Conservation (phyloP, 2,888 invertebrate species). For the Calliopum simillimum region DNA sequence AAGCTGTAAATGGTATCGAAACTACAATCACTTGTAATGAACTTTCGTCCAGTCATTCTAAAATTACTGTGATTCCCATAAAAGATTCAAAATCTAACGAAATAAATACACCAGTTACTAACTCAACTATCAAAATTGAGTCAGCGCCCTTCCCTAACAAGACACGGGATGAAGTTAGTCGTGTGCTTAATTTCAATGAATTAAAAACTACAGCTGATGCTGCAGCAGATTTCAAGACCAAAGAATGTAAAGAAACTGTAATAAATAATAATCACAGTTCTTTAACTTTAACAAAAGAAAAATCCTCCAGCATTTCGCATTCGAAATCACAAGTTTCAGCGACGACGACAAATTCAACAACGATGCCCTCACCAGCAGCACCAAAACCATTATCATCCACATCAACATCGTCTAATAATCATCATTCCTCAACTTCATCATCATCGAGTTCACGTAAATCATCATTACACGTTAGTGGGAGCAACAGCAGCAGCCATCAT, state of each 20-base stretch:
- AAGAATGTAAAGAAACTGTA: conserved; percentile 28
- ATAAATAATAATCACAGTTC: background rate
- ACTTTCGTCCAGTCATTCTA: background rate
- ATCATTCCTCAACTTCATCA: conserved; percentile 44
- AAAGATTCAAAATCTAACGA: conserved; percentile 16
- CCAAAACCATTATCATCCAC: conserved; percentile 44
- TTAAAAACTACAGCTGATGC: conserved; percentile 27
- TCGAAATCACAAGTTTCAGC: conserved; percentile 4
- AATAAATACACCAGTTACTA: conserved; percentile 23
- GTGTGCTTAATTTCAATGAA: conserved; percentile 59
- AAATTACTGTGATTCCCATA: conserved; percentile 9
- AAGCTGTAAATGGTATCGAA: conserved; percentile 15
- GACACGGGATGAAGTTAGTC: conserved; percentile 62
- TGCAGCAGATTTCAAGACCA: conserved; percentile 14
- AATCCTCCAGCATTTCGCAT: conserved; percentile 40
- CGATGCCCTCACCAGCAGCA: conserved; percentile 57
- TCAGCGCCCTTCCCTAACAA: conserved; percentile 43
- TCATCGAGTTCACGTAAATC: conserved; percentile 28
- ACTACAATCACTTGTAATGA: background rate
- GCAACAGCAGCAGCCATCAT: conserved; percentile 50
- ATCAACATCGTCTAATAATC: conserved; percentile 41
- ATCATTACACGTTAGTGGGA: conserved; percentile 42
- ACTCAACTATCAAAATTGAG: conserved; percentile 41
- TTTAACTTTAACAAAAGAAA: conserved; percentile 32
- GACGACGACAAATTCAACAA: conserved; percentile 39